phyloP scores from a whole-genome alignment of 2,888 invertebrate genomes.

The Micoletzkya japonica region DNA sequence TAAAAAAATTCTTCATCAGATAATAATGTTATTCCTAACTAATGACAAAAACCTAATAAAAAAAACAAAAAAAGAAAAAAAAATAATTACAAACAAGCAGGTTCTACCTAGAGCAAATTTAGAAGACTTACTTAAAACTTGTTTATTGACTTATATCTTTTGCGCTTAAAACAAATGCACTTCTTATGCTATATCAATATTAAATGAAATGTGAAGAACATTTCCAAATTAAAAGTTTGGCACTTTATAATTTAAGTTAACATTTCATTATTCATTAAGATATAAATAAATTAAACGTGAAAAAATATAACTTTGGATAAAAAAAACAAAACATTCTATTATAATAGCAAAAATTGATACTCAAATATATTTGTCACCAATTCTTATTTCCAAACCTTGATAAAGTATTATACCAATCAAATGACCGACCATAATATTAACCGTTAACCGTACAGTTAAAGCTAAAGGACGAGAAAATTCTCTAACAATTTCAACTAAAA shows the following conservation, averaged over 20 bases:
- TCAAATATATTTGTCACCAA: conserved; percentile 49
- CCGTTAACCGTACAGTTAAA: conserved; percentile 52
- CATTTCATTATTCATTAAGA: conserved; percentile 47
- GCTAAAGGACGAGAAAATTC: conserved; percentile 55
- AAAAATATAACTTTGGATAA: conserved; percentile 54
- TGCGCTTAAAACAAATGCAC: conserved; percentile 55
- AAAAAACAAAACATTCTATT: conserved; percentile 55
- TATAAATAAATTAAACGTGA: conserved; percentile 51
- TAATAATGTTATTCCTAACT: conserved; percentile 35
- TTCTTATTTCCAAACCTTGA: conserved; percentile 41
- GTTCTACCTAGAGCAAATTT: conserved; percentile 47
- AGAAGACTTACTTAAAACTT: conserved; percentile 50
- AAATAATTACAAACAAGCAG: conserved; percentile 48
- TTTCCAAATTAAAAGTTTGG: conserved; percentile 49
- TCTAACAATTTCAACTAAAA: conserved; percentile 49
- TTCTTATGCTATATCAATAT: conserved; percentile 51
- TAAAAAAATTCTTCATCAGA: conserved; percentile 44
- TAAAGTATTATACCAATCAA: conserved; percentile 47
- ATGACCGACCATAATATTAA: conserved; percentile 55
- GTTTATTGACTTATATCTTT: conserved; percentile 50
- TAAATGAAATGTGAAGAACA: conserved; percentile 54
- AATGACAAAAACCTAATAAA: conserved; percentile 34
- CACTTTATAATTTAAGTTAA: conserved; percentile 51
- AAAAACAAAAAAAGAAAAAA: conserved; percentile 38
- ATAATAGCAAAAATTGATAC: conserved; percentile 47